Base-by-base conservation (phyloP, 2,888 invertebrate species). In the Allygus modestus region DNA sequence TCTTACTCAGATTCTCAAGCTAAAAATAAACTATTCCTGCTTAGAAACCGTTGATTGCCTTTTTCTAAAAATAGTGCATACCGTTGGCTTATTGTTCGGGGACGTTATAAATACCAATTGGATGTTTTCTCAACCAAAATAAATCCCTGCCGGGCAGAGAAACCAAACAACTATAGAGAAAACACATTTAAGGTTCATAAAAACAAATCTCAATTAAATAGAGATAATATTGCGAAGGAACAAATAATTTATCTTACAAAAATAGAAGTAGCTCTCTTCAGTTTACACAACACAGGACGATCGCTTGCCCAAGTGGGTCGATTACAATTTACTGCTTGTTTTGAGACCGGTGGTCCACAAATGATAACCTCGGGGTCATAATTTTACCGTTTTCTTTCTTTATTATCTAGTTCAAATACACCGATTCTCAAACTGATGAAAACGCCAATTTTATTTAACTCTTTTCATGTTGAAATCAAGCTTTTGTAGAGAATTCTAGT, bases 271-370 rank as follows among this genome's bases (percentile, higher is more conserved):
- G 4, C 65, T 65, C 23, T n/a, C 58, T 58, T 28, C 54, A 54
- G 65, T 65, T 26, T 65, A 65, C 65, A 65, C 23, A 23, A 58
- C 23, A 23, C 12, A 23, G 23, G 65, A 23, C 28, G 26, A 28
- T 65, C 31, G 0, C 2, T 65, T 31, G 7, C 31, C 31, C 65
- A 26, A 65, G 31, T 65, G 65, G 65, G 31, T 65, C 65, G 65
- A 65, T 65, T 65, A 65, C 65, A 31, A 65, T 65, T 28, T 65
- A 65, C 65, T 65, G 65, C 65, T 65, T 65, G 65, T 65, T 65
- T 65, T 65, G 28, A 65, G 65, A 65, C 28, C 31, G 26, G 26
- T 31, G 65, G 7, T 65, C 65, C 26, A 65, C 65, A 65, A 65
- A 65, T 65, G 65, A 65, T 65, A 65, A 31, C 65, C 28, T n/a